Conservation (phyloP, 2,113 vertebrate species). For the Pelecanus crispus region DNA sequence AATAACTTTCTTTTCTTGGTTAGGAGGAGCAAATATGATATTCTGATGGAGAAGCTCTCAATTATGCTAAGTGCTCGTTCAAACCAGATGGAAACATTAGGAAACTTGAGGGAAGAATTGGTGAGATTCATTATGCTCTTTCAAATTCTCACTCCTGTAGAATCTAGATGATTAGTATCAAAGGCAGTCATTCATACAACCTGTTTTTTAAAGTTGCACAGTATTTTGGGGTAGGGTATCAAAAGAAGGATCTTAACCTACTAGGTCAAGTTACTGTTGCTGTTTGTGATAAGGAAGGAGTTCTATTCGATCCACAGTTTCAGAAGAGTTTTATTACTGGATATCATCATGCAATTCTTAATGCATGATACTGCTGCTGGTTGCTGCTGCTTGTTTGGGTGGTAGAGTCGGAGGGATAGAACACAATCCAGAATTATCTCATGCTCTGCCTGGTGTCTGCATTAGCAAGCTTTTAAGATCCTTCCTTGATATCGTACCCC, state of each 20-base stretch:
- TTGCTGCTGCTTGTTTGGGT: neutral
- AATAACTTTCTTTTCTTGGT: neutral
- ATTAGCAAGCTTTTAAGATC: neutral
- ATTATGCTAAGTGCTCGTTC: conserved; percentile 74
- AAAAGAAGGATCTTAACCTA: neutral
- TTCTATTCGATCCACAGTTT: neutral
- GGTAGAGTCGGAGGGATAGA: neutral
- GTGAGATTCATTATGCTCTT: conserved; percentile 69
- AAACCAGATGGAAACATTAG: conserved; percentile 74
- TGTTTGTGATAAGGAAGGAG: neutral
- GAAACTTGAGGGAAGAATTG: conserved; percentile 79
- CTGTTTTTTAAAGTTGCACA: neutral
- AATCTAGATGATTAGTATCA: neutral
- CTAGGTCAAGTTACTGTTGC: neutral
- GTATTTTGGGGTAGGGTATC: neutral
- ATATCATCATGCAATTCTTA: accelerated
- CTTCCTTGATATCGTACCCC: neutral
- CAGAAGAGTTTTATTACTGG: neutral
- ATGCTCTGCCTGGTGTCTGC: neutral
- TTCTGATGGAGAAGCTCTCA: conserved; percentile 89
- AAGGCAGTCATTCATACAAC: neutral
- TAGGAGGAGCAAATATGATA: conserved; percentile 91
- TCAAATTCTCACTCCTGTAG: neutral
- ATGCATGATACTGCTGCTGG: neutral
- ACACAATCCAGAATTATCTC: neutral